These are phyloP conservation scores for Tribolium freemani DNA, from an alignment of 2,888 invertebrate species.

Conservation along the genomic window DNA sequence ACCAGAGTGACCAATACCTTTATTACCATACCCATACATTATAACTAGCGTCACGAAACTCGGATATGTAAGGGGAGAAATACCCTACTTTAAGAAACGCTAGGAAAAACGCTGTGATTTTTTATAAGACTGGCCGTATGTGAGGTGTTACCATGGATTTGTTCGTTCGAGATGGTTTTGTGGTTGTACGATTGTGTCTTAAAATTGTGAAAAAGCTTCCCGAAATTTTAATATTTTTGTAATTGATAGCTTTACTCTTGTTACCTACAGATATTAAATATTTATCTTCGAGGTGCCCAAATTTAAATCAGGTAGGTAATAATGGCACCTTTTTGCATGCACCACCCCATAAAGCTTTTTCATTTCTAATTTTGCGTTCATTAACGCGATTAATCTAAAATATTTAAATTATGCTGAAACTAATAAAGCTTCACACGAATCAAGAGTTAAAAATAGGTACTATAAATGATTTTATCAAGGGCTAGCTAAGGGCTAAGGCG, in stretches of 20 bases:
- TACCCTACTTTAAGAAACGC: slow-evolving; percentile 42
- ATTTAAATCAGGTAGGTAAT: background rate
- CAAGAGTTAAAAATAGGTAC: no score
- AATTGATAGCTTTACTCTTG: background rate
- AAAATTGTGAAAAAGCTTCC: background rate
- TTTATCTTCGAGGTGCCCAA: background rate
- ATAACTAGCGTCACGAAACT: slow-evolving; percentile 49
- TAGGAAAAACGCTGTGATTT: slow-evolving; percentile 23
- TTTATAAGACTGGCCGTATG: background rate
- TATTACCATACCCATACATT: slow-evolving; percentile 55
- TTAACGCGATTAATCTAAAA: no score
- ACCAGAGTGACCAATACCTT: slow-evolving; percentile 62
- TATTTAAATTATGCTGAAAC: no score
- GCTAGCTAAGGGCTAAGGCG: no score
- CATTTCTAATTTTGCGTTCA: no score
- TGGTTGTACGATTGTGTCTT: background rate
- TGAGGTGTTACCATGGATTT: background rate
- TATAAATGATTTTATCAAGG: no score
- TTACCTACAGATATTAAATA: background rate
- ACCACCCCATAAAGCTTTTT: no score
- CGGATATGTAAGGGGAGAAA: slow-evolving; percentile 34
- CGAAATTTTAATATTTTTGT: slow-evolving; percentile 24
- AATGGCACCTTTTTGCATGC: background rate
- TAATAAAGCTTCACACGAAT: no score
- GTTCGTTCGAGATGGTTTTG: background rate